phyloP scores from a whole-genome alignment of 2,113 vertebrate genomes.

The Myiagra hebetior region DNA sequence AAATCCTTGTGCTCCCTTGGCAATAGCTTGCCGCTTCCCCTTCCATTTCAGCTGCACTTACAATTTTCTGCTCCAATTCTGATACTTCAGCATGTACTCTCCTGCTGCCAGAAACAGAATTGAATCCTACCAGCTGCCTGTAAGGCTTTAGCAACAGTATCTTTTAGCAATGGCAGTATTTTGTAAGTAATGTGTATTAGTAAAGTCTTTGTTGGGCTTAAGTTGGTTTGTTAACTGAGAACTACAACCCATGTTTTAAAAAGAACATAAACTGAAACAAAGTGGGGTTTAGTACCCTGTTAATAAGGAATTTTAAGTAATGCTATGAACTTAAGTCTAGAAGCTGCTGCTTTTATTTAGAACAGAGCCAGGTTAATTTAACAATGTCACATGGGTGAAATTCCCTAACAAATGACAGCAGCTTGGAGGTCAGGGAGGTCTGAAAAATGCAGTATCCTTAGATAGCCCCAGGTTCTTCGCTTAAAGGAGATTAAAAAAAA shows the following conservation, averaged over 20 bases:
- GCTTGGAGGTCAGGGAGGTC: not conserved
- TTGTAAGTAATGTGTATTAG: not conserved
- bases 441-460: not conserved
- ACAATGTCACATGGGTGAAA: not conserved
- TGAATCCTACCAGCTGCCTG: conserved; percentile 48
- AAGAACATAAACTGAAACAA: not conserved
- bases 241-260: not conserved
- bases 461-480: not conserved
- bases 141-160: not conserved
- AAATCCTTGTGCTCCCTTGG: conserved; percentile 44
- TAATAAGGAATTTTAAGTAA: not conserved
- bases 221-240: not conserved
- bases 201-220: not conserved
- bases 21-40: conserved; percentile 14
- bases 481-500: not conserved
- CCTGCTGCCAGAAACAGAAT: conserved; percentile 48
- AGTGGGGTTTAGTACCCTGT: not conserved
- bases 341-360: not conserved
- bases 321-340: not conserved
- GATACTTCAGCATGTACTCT: conserved; percentile 44
- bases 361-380: not conserved
- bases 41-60: conserved; percentile 59
- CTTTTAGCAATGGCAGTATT: not conserved
- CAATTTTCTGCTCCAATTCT: conserved; percentile 66
- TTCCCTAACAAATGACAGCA: not conserved